A percentile compares a stretch with the other conserved stretches of the same genome.
Conservation (phyloP, 2,797 vertebrate species). For the Pantherophis alleghaniensis region DNA sequence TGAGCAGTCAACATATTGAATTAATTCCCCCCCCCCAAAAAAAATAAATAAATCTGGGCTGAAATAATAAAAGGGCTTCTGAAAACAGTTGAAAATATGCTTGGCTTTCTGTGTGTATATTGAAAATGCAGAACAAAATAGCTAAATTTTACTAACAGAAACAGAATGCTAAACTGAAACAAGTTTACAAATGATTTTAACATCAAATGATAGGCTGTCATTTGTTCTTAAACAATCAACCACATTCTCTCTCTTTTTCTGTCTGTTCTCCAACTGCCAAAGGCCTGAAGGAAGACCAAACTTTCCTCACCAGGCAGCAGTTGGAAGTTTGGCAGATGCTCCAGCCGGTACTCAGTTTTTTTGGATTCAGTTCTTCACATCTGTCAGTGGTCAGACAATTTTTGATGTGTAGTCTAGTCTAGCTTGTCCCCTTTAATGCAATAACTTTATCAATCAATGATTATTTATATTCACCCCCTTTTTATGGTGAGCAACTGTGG, state of each 20-base stretch:
- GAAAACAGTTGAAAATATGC: neutral
- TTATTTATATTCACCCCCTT: conserved; percentile 26
- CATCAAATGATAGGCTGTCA: conserved; percentile 1
- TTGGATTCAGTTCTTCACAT: conserved; percentile 39
- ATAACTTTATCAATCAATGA: conserved; percentile 26
- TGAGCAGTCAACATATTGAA: neutral
- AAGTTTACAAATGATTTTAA: conserved; percentile 28
- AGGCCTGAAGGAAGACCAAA: conserved; percentile 35
- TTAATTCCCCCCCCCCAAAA: neutral
- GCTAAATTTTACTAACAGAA: conserved; percentile 14
- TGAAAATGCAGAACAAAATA: neutral
- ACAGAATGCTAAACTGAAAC: conserved; percentile 5
- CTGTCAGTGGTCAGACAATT: conserved; percentile 32
- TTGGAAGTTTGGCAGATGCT: conserved; percentile 43
- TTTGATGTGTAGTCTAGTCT: conserved; percentile 43
- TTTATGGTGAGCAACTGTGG: neutral
- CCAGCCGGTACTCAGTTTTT: conserved; percentile 33
- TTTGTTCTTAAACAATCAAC: conserved; percentile 12
- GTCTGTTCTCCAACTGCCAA: neutral
- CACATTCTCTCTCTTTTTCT: neutral
- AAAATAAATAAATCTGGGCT: conserved; percentile 28
- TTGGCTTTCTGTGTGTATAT: neutral
- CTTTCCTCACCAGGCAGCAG: conserved; percentile 32
- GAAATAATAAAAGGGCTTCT: neutral
- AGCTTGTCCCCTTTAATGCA: conserved; percentile 20